These are phyloP conservation scores for Hybos culiciformis DNA, from an alignment of 2,888 invertebrate species.

Conservation along the genomic window DNA sequence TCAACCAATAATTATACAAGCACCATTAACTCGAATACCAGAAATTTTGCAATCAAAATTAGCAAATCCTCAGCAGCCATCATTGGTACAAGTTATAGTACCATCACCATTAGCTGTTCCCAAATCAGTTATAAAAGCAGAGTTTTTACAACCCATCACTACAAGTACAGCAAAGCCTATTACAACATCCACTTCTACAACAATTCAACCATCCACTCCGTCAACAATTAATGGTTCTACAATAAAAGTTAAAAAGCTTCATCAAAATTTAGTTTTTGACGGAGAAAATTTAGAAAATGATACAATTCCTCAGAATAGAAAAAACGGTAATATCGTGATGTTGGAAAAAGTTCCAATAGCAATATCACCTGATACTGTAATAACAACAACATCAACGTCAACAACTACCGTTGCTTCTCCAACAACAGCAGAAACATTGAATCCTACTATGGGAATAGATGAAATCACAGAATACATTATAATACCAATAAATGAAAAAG, in stretches of 20 bases:
- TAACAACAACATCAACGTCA: slow-evolving; percentile 1
- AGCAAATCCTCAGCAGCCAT: slow-evolving; percentile 16
- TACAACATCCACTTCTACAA: slow-evolving; percentile 16
- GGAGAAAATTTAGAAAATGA: slow-evolving; percentile 4
- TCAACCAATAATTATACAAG: slow-evolving; percentile 24
- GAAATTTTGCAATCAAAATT: slow-evolving; percentile 13
- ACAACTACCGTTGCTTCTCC: slow-evolving; percentile 8
- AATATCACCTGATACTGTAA: background rate
- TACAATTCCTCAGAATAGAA: background rate
- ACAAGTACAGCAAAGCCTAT: slow-evolving; percentile 22
- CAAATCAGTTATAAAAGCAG: slow-evolving; percentile 20
- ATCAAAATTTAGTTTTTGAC: slow-evolving; percentile 5
- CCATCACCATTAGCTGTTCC: slow-evolving; percentile 24
- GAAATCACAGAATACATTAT: slow-evolving; percentile 23
- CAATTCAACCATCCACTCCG: too few relatives aligned
- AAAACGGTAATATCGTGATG: too few relatives aligned
- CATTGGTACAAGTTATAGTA: slow-evolving; percentile 27
- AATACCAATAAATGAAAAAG: slow-evolving; percentile 19
- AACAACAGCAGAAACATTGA: slow-evolving; percentile 10
- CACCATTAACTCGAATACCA: slow-evolving; percentile 16
- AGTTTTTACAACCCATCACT: slow-evolving; percentile 26
- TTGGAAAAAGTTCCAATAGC: too few relatives aligned
- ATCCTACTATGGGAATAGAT: background rate
- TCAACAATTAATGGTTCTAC: too few relatives aligned
- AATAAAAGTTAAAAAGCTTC: too few relatives aligned